Percentiles rank a stretch among this genome's conserved stretches.
Conservation (phyloP, 1,140 invertebrate species). For the Penaeus vannamei region DNA sequence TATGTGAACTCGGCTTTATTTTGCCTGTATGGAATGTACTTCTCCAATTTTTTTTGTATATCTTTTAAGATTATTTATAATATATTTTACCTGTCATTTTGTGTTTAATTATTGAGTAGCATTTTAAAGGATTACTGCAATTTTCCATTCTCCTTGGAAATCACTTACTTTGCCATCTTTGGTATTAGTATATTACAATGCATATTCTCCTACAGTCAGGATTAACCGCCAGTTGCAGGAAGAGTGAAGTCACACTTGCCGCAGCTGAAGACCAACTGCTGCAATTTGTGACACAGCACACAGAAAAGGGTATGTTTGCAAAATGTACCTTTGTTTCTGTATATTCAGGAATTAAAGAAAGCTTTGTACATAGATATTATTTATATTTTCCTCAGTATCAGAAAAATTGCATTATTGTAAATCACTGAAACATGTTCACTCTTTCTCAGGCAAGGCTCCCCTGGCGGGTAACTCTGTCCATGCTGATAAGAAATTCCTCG, state of each 20-base stretch:
- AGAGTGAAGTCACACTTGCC: constrained; percentile 77
- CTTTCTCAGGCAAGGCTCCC: constrained; percentile 76
- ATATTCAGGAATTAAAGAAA: background rate
- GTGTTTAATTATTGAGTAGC: no score
- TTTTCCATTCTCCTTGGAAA: no score
- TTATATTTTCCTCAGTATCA: background rate
- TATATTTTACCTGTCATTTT: no score
- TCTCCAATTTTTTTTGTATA: background rate
- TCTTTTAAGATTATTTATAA: background rate
- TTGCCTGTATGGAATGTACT: background rate
- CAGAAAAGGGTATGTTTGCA: constrained; percentile 74
- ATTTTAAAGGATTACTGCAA: no score
- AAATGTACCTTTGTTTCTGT: background rate
- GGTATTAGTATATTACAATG: no score
- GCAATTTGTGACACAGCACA: constrained; percentile 81
- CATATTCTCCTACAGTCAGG: constrained; percentile 77
- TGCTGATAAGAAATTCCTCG: constrained; percentile 86
- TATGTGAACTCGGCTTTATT: background rate
- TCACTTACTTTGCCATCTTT: no score
- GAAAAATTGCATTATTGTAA: constrained; percentile 16
- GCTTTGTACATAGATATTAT: background rate
- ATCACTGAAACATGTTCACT: background rate
- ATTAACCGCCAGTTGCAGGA: constrained; percentile 79
- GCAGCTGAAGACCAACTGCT: constrained; percentile 81
- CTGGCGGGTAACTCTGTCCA: constrained; percentile 93